Conservation (phyloP, 2,888 invertebrate species). For the Eutolmus rufibarbis region DNA sequence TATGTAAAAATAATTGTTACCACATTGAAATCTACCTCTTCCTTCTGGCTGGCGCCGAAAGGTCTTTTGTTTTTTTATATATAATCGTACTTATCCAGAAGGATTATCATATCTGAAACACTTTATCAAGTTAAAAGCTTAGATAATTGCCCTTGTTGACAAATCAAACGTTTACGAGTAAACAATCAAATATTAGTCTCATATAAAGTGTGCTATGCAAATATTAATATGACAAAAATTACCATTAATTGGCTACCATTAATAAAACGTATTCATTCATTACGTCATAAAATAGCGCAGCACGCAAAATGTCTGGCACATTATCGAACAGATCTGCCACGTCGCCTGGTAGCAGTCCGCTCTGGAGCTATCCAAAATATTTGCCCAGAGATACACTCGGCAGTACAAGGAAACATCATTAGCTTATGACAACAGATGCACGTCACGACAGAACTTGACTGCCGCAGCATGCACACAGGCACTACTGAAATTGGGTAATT, state of each 20-base stretch:
- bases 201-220: background rate
- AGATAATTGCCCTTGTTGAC: background rate
- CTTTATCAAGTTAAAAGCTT: background rate
- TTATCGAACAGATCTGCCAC: background rate
- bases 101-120: background rate
- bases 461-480: conserved; percentile 5
- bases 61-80: no score
- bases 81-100: no score
- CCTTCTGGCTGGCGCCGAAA: no score
- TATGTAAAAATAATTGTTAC: no score
- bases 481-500: conserved; percentile 24
- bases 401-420: conserved; percentile 43
- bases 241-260: background rate
- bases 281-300: background rate
- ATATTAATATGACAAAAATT: background rate
- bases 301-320: background rate
- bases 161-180: background rate
- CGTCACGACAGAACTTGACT: background rate
- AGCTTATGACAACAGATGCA: conserved; percentile 40
- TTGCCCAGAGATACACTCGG: conserved; percentile 18
- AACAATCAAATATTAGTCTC: background rate
- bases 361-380: conserved; percentile 18
- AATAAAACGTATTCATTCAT: background rate
- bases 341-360: background rate
- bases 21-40: no score